phyloP scores from a whole-genome alignment of 2,888 invertebrate genomes.

The Tanypteryx hageni region DNA sequence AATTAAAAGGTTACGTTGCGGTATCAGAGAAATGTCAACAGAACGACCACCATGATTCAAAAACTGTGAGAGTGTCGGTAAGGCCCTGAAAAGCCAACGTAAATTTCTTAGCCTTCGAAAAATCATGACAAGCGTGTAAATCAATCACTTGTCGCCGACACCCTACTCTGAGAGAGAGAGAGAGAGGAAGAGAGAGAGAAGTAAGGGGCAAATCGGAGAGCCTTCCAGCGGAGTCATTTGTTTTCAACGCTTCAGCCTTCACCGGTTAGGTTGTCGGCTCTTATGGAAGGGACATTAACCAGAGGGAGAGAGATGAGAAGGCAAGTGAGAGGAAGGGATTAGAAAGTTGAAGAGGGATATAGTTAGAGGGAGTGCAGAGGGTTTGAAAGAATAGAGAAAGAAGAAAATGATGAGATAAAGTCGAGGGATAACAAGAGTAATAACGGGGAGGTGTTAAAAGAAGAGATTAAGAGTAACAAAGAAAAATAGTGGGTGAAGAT shows the following conservation, averaged over 20 bases:
- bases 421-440: neutral
- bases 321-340: neutral
- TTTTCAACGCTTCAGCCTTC: neutral
- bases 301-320: neutral
- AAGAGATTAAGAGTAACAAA: neutral
- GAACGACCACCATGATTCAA: neutral
- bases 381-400: neutral
- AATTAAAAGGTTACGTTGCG: neutral
- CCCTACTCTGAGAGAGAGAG: no score
- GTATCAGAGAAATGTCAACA: neutral
- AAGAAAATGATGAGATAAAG: neutral
- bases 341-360: neutral
- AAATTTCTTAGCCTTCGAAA: neutral
- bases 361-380: neutral
- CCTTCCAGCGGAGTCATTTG: neutral
- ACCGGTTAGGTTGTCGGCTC: neutral
- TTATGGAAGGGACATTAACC: neutral
- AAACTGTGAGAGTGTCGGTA: no score
- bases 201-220: neutral
- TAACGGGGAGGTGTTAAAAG: neutral
- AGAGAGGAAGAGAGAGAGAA: neutral
- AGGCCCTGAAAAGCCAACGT: neutral
- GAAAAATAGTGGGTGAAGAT: no score
- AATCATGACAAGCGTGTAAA: neutral
- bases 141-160: conserved; percentile 6